Evolutionary conservation across 2,888 invertebrate genomes (phyloP), one percentile per base, ranked within the genome.

Genomic region (Amiota minor): DNA sequence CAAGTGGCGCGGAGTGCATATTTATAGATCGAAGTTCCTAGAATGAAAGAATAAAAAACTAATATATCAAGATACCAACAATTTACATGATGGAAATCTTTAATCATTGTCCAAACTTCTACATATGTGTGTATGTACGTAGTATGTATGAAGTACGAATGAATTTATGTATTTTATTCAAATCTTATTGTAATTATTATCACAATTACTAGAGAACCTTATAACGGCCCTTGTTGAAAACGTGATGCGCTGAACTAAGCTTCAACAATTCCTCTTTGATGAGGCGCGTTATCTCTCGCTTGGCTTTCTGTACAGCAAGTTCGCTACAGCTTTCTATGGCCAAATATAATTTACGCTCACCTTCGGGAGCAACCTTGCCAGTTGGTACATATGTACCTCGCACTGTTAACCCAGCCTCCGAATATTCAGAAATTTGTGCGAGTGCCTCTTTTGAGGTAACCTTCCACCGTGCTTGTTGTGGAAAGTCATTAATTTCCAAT

Each of bases 251-350:
- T 0, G 96, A 95, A 14, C 96, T 95, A 78, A 99, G 91, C 90
- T 98, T 96, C 64, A 98, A 93, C 72, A 99, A 92, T 88, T 99
- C 99, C 90, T 99, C 99, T 89, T 99, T 99, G 87, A 99, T 98
- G 72, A 99, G 93, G 46, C 99, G 93, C 0, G 98, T 97, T 72
- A 99, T 98, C 91, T 99, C 99, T 2, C 97, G 95, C 90, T 98
- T 98, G 1, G 98, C 98, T 89, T 97, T 97, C 71, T 96, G 95
- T 12, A 98, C 97, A 1, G 98, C 97, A 77, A 98, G 92, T 88
- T 99, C 99, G 85, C 96, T 97, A 2, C 98, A 98, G 83, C 98
- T 98, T 89, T 99, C 99, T 82, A 99, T 98, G n/a, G 98, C 98
- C 79, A 99, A 92, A 90, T 98, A 99, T 0, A 99, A 91, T 88